Conservation (phyloP, 2,113 vertebrate species). For the Gasterosteus aculeatus region DNA sequence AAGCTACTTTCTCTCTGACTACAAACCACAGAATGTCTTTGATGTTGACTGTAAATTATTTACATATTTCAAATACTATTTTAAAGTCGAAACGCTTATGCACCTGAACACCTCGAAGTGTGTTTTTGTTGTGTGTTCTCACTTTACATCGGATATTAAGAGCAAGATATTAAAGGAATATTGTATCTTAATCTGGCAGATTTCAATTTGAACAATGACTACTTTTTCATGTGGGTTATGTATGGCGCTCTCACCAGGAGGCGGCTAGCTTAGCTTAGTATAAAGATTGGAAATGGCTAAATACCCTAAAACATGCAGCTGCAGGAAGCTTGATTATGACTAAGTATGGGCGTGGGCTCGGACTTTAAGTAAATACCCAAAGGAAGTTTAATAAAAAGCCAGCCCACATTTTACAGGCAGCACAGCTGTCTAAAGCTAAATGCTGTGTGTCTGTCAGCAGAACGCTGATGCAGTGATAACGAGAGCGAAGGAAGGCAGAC, state of each 20-base stretch:
- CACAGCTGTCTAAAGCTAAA: constrained; percentile 7
- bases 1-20: neutral
- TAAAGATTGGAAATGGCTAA: neutral
- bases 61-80: too few species aligned
- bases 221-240: neutral
- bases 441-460: constrained; percentile 17
- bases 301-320: neutral
- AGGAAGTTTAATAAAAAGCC: constrained; percentile 22
- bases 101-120: neutral
- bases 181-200: neutral
- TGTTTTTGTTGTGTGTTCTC: neutral
- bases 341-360: constrained; percentile 20
- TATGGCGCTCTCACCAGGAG: neutral
- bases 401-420: constrained; percentile 14
- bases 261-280: neutral
- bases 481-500: neutral
- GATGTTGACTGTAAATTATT: too few species aligned
- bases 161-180: neutral
- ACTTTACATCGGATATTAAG: neutral
- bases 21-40: neutral
- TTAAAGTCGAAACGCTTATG: neutral
- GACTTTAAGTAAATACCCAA: constrained; percentile 1
- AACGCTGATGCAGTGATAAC: constrained; percentile 27
- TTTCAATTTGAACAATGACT: neutral
- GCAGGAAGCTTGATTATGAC: neutral